These are phyloP conservation scores for Oryzias dopingdopingensis DNA, from an alignment of 2,797 vertebrate species.

Conservation along the genomic window DNA sequence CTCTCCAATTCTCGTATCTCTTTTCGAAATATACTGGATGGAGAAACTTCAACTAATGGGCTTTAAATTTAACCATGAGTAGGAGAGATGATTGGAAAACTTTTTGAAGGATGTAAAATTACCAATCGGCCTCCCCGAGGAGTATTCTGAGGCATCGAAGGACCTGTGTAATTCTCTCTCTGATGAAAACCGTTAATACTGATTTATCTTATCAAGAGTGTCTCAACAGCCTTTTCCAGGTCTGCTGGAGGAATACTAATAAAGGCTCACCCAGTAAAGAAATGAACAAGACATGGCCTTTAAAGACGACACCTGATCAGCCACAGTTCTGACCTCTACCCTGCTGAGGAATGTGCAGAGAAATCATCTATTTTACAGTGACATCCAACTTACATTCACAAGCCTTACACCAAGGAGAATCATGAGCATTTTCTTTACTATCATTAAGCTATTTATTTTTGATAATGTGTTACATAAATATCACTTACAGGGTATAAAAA, in stretches of 20 bases:
- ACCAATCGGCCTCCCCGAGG: conserved; percentile 51
- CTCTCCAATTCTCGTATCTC: conserved; percentile 17
- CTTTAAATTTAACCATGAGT: conserved; percentile 71
- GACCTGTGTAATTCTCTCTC: conserved; percentile 66
- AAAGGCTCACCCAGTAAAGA: conserved; percentile 36
- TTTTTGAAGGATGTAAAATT: conserved; percentile 67
- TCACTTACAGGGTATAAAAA: no score
- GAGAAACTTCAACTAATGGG: conserved; percentile 61
- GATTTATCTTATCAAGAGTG: conserved; percentile 74
- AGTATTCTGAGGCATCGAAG: conserved; percentile 43
- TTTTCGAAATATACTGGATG: conserved; percentile 41
- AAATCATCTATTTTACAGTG: not conserved
- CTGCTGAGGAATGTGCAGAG: conserved; percentile 9
- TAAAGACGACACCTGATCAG: conserved; percentile 23
- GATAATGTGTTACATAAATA: no score
- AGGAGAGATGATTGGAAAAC: conserved; percentile 71
- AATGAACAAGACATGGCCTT: conserved; percentile 5
- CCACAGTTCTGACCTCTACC: conserved; percentile 2
- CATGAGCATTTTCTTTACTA: not conserved
- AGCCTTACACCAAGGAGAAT: no score
- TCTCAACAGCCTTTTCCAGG: conserved; percentile 54
- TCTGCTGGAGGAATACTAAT: conserved; percentile 71
- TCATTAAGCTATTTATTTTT: no score
- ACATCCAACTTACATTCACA: not conserved
- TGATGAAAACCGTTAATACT: conserved; percentile 73